Evolutionary conservation across 2,113 vertebrate species (phyloP).

Genomic region (Stercorarius parasiticus): DNA sequence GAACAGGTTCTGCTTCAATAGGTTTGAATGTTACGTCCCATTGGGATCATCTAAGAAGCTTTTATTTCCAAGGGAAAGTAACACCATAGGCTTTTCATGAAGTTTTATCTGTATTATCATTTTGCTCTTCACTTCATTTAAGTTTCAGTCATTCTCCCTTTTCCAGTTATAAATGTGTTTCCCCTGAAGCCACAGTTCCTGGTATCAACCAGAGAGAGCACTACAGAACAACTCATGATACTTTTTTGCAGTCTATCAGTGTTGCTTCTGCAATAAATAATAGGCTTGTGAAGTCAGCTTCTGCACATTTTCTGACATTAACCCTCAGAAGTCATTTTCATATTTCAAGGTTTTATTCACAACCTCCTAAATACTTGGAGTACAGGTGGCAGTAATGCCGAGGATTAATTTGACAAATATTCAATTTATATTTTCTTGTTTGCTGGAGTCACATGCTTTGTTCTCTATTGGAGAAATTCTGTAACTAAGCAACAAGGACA

Average conservation of each 20-base stretch:
- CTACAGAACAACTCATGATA: background rate
- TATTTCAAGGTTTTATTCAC: background rate
- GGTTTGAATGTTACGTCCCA: background rate
- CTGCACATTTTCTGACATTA: background rate
- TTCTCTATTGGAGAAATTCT: background rate
- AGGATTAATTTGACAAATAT: background rate
- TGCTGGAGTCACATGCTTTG: background rate
- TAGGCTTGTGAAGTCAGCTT: background rate
- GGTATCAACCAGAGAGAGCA: background rate
- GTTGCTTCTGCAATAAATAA: background rate
- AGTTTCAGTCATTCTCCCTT: background rate
- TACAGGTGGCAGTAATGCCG: background rate
- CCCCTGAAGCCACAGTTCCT: background rate
- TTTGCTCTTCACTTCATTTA: background rate
- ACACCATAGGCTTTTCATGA: background rate
- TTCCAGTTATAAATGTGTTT: background rate
- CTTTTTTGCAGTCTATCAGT: background rate
- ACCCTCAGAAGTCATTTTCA: background rate
- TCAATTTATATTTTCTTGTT: background rate
- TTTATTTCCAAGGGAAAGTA: conserved; percentile 6
- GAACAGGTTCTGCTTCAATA: background rate
- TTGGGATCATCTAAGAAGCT: background rate
- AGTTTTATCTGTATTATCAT: background rate
- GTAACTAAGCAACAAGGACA: background rate
- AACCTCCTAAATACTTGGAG: background rate